Evolutionary conservation across 2,797 vertebrate species (phyloP).

Genomic region (Luscinia luscinia): DNA sequence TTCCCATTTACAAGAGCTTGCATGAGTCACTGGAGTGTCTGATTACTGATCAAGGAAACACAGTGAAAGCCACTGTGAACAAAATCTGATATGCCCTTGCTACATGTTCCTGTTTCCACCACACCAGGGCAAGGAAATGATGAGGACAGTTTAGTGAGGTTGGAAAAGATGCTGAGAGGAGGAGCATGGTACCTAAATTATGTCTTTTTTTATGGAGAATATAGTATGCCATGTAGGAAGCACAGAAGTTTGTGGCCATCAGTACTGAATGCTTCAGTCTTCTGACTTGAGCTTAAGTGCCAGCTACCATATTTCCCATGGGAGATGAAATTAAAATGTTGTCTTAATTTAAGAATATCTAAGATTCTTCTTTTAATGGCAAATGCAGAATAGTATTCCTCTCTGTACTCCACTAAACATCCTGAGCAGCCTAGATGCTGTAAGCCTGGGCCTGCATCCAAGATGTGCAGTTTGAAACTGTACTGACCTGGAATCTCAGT

Average conservation of each 20-base stretch:
- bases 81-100: neutral
- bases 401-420: neutral
- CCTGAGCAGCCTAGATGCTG: neutral
- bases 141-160: neutral
- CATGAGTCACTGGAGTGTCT: neutral
- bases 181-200: neutral
- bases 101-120: neutral
- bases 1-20: neutral
- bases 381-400: neutral
- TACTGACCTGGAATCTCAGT: neutral
- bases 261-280: neutral
- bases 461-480: rapidly evolving
- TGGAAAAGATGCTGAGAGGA: neutral
- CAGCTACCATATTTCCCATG: neutral
- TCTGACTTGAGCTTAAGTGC: neutral
- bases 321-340: neutral
- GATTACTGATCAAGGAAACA: neutral
- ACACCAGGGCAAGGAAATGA: neutral
- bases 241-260: neutral
- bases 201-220: neutral
- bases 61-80: neutral
- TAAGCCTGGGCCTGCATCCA: neutral
- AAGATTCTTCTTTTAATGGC: neutral
- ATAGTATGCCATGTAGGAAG: neutral
- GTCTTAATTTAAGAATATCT: neutral